Evolutionary conservation across 2,797 vertebrate genomes (phyloP).

Genomic region (Distichodus sexfasciatus): DNA sequence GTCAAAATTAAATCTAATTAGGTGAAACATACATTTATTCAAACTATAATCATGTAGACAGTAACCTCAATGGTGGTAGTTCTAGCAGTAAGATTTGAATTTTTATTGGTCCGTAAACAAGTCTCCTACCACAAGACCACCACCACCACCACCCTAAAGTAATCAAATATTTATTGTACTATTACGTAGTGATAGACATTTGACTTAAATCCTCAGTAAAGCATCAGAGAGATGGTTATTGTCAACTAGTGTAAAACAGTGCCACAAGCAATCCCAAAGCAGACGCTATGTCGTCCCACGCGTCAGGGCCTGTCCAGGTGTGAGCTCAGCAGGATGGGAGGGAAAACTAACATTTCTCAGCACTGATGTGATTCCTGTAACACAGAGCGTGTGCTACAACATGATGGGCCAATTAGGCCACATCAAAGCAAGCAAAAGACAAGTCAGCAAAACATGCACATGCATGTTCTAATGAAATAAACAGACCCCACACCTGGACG

Average conservation of each 20-base stretch:
- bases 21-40: too few relatives aligned
- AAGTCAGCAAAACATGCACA: constrained; percentile 37
- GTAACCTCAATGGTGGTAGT: too few relatives aligned
- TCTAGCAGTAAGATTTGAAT: too few relatives aligned
- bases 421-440: constrained; percentile 62
- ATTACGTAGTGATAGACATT: too few relatives aligned
- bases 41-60: too few relatives aligned
- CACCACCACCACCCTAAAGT: too few relatives aligned
- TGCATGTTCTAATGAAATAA: constrained; percentile 18
- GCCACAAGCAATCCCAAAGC: neutral
- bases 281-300: neutral
- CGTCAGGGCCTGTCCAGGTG: constrained; percentile 25
- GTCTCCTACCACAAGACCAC: too few relatives aligned
- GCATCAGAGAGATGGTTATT: too few relatives aligned
- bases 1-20: too few relatives aligned
- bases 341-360: constrained; percentile 34
- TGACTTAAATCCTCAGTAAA: too few relatives aligned
- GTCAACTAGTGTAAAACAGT: neutral
- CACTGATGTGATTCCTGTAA: constrained; percentile 63
- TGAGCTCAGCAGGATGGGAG: constrained; percentile 61
- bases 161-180: too few relatives aligned
- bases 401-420: constrained; percentile 63
- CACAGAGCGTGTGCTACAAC: constrained; percentile 62
- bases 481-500: constrained; percentile 37
- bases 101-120: too few relatives aligned